Base-by-base conservation (phyloP, 2,888 invertebrate species). In the Hydroisotoma schaefferi region DNA sequence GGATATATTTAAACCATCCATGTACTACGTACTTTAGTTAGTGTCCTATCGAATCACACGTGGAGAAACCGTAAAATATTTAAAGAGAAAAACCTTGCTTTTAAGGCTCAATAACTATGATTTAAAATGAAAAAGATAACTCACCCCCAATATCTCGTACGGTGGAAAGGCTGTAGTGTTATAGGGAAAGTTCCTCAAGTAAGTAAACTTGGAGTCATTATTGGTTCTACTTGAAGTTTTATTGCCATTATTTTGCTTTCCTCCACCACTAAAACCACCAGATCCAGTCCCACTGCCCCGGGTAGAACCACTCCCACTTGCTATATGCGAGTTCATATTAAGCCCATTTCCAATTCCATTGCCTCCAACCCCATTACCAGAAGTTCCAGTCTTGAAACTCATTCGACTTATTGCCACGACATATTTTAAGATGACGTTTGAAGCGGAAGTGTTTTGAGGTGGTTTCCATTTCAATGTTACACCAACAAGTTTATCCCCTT, bases 401-500 rank as follows among this genome's bases (percentile, higher is more conserved):
- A 37, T 40, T 25, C 38, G 49, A n/a, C 37, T 61, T 0, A 68
- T 51, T 15, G 55, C 56, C 2, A 70, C 56, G n/a, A 57, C 20
- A 40, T 70, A 70, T n/a, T 61, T 61, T 25, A 56, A 26, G 22
- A 70, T 55, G 6, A 26, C 27, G 47, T 70, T 70, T 20, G 40
- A 15, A 1, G 27, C 49, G 1, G 67, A 60, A 22, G 70, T 51
- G 43, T 67, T 56, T 4, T 37, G 54, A 15, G 70, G 70, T n/a
- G 68, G 61, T 15, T 57, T 43, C 70, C 70, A 70, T 25, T 29
- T 47, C 37, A 70, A n/a, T 26, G 46, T 56, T 1, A 70, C 65
- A 20, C 47, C 46, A n/a, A 63, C 48, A 18, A 18, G 22, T 18
- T 55, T 55, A 2, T 44, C 28, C 8, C 51, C 44, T 18, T 55